Conservation (phyloP, 2,797 vertebrate genomes). For the Botia almorhae region DNA sequence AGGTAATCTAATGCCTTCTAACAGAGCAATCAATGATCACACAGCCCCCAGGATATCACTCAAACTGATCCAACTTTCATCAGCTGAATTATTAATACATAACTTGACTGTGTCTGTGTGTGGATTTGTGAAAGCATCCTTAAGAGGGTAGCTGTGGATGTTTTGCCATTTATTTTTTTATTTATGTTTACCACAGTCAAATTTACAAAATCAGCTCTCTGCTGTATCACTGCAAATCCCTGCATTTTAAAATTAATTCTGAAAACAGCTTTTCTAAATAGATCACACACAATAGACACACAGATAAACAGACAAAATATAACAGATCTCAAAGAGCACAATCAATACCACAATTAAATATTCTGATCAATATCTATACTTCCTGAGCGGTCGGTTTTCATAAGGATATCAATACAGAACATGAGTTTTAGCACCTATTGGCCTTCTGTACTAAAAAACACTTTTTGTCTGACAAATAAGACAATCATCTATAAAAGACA, state of each 20-base stretch:
- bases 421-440: constrained; percentile 75
- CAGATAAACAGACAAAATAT: constrained; percentile 14
- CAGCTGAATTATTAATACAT: constrained; percentile 40
- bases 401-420: constrained; percentile 81
- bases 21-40: constrained; percentile 39
- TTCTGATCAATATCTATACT: constrained; percentile 76
- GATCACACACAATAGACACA: constrained; percentile 13
- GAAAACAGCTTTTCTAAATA: constrained; percentile 5
- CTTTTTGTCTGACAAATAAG: neutral
- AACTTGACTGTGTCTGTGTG: neutral
- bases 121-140: neutral
- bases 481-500: no score
- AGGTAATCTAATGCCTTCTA: constrained; percentile 26
- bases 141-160: neutral
- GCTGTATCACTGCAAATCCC: neutral
- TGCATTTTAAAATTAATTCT: neutral
- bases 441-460: neutral
- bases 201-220: neutral
- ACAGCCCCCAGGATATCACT: constrained; percentile 34
- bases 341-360: constrained; percentile 71
- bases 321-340: constrained; percentile 49
- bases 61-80: constrained; percentile 48
- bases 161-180: constrained; percentile 6
- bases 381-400: constrained; percentile 80
- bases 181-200: neutral